Percentiles rank a stretch among this genome's conserved stretches.
Conservation (phyloP, 2,797 vertebrate species). For the Leontopithecus rosalia region DNA sequence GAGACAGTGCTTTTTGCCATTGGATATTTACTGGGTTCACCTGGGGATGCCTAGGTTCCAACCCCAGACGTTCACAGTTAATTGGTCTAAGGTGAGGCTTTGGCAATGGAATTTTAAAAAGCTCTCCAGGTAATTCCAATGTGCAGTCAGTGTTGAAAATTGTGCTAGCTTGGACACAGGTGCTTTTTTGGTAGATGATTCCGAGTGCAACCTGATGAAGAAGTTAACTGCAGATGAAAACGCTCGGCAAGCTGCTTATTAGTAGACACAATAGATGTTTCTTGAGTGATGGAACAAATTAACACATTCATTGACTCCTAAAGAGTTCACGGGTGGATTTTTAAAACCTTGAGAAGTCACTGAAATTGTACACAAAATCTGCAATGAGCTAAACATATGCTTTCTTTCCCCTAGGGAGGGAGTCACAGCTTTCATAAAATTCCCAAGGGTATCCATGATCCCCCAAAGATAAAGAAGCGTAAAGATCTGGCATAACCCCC, state of each 20-base stretch:
- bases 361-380: neutral
- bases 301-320: neutral
- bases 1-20: neutral
- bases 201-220: neutral
- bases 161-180: rapidly evolving
- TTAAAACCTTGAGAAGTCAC: neutral
- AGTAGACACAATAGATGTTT: neutral
- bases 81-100: neutral
- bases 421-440: neutral
- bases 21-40: neutral
- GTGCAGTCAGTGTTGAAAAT: neutral
- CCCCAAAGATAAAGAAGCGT: neutral
- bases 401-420: neutral
- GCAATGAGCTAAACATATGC: rapidly evolving
- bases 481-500: neutral
- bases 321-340: neutral
- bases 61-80: neutral
- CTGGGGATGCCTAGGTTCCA: too few relatives aligned
- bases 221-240: neutral
- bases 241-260: neutral
- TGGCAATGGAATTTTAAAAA: neutral
- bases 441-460: neutral
- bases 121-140: neutral
- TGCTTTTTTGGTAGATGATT: neutral
- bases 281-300: neutral